phyloP scores from a whole-genome alignment of 2,113 vertebrate species.

The Silurus glanis region DNA sequence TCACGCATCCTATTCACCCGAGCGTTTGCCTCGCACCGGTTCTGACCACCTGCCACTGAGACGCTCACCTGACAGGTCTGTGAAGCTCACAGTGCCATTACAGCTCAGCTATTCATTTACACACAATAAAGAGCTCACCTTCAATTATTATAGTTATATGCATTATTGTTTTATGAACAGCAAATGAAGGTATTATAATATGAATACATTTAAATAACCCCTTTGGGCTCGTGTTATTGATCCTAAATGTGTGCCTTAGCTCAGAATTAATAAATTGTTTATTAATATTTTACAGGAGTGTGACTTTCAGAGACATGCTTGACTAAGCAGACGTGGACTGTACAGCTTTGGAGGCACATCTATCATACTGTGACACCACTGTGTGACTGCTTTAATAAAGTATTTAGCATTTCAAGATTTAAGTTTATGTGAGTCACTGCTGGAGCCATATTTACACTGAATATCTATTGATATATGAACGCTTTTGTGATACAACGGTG shows the following conservation, averaged over 20 bases:
- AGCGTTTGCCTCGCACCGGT: slow-evolving; percentile 14
- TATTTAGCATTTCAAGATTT: background rate
- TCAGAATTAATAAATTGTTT: background rate
- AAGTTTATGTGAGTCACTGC: background rate
- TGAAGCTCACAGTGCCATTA: background rate
- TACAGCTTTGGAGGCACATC: background rate
- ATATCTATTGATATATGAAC: background rate
- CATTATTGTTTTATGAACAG: background rate
- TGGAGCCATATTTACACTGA: background rate
- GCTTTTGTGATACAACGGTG: background rate
- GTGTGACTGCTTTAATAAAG: slow-evolving; percentile 11
- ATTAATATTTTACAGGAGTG: slow-evolving; percentile 38
- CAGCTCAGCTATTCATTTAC: background rate
- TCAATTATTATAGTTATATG: background rate
- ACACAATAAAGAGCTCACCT: background rate
- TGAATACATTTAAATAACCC: background rate
- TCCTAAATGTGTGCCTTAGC: background rate
- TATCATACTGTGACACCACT: slow-evolving; percentile 13
- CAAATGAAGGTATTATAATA: background rate
- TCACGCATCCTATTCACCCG: slow-evolving; percentile 37
- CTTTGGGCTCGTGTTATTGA: background rate
- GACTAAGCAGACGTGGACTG: slow-evolving; percentile 34
- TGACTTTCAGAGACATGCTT: slow-evolving; percentile 35
- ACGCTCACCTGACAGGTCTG: slow-evolving; percentile 45
- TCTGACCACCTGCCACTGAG: slow-evolving; percentile 20